These are phyloP conservation scores for Seira ritae DNA, from an alignment of 2,888 invertebrate genomes.

Conservation along the genomic window DNA sequence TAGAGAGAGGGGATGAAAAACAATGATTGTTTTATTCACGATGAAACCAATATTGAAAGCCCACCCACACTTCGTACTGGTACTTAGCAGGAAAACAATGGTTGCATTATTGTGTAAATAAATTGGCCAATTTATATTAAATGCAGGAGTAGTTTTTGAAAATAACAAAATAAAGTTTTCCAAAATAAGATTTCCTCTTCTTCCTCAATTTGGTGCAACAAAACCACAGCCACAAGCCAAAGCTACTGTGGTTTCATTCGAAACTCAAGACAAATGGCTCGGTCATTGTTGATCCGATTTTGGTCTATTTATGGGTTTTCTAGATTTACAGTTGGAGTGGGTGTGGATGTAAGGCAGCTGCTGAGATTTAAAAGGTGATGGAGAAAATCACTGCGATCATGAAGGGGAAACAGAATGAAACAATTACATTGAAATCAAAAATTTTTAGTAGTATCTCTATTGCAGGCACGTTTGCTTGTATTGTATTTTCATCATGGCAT, in stretches of 20 bases:
- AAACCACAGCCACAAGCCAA: not conserved
- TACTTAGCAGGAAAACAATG: too few relatives aligned
- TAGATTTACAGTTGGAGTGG: constrained; percentile 4
- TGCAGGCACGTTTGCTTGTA: too few relatives aligned
- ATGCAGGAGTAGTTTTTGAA: too few relatives aligned
- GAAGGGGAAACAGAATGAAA: not conserved
- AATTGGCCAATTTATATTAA: not conserved
- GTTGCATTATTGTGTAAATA: not conserved
- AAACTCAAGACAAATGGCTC: constrained; percentile 15
- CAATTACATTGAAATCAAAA: not conserved
- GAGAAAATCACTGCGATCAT: not conserved
- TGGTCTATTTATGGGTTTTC: constrained; percentile 3
- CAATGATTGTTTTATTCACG: too few relatives aligned
- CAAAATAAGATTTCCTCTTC: not conserved
- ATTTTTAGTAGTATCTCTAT: too few relatives aligned
- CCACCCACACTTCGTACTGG: too few relatives aligned
- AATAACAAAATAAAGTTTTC: not conserved
- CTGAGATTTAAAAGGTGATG: not conserved
- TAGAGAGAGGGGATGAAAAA: too few relatives aligned
- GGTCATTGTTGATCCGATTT: not conserved
- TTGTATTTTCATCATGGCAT: too few relatives aligned
- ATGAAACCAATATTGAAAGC: too few relatives aligned
- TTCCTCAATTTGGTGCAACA: not conserved
- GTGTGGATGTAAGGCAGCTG: constrained; percentile 5
- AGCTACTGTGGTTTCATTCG: not conserved